Evolutionary conservation across 2,113 vertebrate species (phyloP).

Genomic region (Mungos mungo): DNA sequence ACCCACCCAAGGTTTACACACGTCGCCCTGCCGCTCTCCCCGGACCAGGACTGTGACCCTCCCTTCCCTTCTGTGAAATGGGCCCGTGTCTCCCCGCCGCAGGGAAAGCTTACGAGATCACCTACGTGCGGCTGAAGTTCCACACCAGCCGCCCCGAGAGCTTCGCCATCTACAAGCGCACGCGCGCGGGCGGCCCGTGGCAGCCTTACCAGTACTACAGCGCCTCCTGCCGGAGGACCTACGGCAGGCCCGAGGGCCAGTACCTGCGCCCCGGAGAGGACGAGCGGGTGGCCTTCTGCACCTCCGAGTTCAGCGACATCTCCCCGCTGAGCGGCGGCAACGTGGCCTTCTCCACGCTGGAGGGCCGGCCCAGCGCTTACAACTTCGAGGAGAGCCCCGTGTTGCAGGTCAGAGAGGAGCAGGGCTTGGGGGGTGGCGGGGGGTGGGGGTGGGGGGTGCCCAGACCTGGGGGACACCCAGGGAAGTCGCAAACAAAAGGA

Average conservation of each 20-base stretch:
- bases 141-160: conserved; percentile 96
- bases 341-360: conserved; percentile 96
- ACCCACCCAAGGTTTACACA: background rate
- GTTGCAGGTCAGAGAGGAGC: conserved; percentile 87
- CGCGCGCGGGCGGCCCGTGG: conserved; percentile 85
- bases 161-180: conserved; percentile 95
- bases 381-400: conserved; percentile 91
- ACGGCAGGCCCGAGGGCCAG: conserved; percentile 81
- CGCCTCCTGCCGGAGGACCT: conserved; percentile 91
- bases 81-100: background rate
- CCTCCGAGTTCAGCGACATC: conserved; percentile 96
- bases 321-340: conserved; percentile 95
- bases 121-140: conserved; percentile 94
- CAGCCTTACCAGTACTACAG: conserved; percentile 96
- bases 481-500: no score
- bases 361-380: conserved; percentile 96
- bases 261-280: conserved; percentile 89
- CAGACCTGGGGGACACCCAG: accelerated
- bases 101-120: conserved; percentile 98
- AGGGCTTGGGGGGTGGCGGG: accelerated
- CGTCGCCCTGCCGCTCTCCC: accelerated
- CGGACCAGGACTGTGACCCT: accelerated
- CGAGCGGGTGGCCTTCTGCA: conserved; percentile 92
- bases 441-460: background rate
- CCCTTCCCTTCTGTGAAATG: background rate